phyloP scores from a whole-genome alignment of 2,888 invertebrate species.

The Sisyra terminalis region DNA sequence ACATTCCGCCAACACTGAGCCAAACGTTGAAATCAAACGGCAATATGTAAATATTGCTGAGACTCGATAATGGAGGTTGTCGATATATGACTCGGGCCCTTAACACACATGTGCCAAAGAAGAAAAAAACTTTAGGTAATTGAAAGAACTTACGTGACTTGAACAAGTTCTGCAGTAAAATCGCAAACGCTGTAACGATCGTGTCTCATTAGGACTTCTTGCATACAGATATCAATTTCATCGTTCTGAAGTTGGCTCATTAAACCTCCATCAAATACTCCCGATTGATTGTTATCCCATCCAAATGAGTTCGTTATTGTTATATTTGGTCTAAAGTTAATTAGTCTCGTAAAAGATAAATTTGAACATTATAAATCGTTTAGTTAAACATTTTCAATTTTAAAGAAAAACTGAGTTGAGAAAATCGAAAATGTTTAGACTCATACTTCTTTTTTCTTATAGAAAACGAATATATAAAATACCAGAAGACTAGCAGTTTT shows the following conservation, averaged over 20 bases:
- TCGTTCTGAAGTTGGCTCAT: conserved; percentile 1
- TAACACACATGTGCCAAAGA: conserved; percentile 13
- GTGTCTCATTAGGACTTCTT: not conserved
- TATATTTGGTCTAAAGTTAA: conserved; percentile 7
- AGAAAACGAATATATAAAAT: too few species aligned
- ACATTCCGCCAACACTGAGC: conserved; percentile 20
- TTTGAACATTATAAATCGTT: too few species aligned
- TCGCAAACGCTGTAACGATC: not conserved
- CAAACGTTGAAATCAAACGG: conserved; percentile 41
- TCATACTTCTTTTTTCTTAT: too few species aligned
- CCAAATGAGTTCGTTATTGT: not conserved
- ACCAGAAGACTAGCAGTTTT: too few species aligned
- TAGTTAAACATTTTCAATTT: too few species aligned
- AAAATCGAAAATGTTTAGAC: too few species aligned
- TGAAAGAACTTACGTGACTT: not conserved
- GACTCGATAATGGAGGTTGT: conserved; percentile 41
- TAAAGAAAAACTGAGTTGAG: too few species aligned
- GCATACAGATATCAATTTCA: conserved; percentile 1
- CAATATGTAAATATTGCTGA: conserved; percentile 40
- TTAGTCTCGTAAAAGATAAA: too few species aligned
- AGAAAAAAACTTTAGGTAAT: not conserved
- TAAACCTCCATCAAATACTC: conserved; percentile 4
- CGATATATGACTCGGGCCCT: conserved; percentile 41
- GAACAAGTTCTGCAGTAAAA: not conserved
- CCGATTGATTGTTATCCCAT: conserved; percentile 1